A percentile compares a stretch with the other conserved stretches of the same genome.
These are phyloP conservation scores for Typhlichthys subterraneus DNA, from an alignment of 2,797 vertebrate genomes.

Conservation along the genomic window DNA sequence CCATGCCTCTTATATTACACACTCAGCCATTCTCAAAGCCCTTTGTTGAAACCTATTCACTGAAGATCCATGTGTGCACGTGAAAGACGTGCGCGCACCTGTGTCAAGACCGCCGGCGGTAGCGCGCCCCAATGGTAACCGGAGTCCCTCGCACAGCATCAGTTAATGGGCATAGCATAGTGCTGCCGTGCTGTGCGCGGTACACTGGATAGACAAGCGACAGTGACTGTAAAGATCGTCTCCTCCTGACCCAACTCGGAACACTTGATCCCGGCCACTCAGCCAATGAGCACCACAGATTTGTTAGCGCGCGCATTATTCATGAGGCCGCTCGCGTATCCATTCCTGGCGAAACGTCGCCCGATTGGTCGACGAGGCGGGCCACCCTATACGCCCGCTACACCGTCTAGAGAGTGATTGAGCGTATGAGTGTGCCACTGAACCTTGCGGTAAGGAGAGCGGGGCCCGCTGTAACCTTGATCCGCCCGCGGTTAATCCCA, in stretches of 20 bases:
- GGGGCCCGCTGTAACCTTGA: conserved; percentile 37
- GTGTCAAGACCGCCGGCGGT: conserved; percentile 22
- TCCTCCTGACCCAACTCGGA: conserved; percentile 50
- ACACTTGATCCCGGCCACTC: conserved; percentile 72
- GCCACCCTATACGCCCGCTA: conserved; percentile 12
- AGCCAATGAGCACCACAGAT: conserved; percentile 76
- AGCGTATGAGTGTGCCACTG: conserved; percentile 7
- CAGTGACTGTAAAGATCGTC: conserved; percentile 68
- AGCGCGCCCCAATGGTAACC: conserved; percentile 50
- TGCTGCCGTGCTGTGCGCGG: conserved; percentile 48
- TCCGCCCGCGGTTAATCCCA: conserved; percentile 18
- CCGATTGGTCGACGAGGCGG: conserved; percentile 33
- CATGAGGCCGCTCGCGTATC: conserved; percentile 63
- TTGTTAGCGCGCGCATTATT: conserved; percentile 74
- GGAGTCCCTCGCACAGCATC: conserved; percentile 33
- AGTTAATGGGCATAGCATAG: conserved; percentile 59
- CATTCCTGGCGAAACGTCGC: conserved; percentile 45
- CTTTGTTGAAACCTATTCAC: conserved; percentile 36
- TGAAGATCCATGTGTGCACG: conserved; percentile 9
- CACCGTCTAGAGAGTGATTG: conserved; percentile 38
- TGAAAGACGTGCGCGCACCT: conserved; percentile 36
- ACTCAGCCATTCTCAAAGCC: conserved; percentile 9
- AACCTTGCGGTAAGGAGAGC: conserved; percentile 3
- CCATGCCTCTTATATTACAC: conserved; percentile 47
- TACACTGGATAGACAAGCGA: conserved; percentile 66